These are phyloP conservation scores for Anoplius nigerrimus DNA, from an alignment of 2,888 invertebrate species.

Conservation along the genomic window DNA sequence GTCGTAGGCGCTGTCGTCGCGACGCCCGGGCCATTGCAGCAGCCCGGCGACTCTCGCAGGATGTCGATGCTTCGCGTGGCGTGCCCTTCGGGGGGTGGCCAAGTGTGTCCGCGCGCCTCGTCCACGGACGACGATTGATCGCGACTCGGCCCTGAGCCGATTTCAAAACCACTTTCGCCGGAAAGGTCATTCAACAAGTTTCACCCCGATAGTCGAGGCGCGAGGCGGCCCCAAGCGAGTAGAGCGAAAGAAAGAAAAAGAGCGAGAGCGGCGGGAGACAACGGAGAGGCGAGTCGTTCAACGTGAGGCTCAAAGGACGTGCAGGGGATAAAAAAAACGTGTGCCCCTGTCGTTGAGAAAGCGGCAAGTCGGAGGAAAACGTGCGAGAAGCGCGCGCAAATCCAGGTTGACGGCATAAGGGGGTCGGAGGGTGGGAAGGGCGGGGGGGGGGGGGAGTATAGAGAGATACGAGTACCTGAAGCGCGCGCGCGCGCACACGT, in stretches of 20 bases:
- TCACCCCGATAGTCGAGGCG: not conserved
- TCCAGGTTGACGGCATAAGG: too few species aligned
- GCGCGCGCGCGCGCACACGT: too few species aligned
- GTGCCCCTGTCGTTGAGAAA: too few species aligned
- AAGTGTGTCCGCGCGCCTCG: conserved; percentile 49
- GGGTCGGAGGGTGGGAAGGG: not conserved
- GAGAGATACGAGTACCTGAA: too few species aligned
- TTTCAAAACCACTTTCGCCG: conserved; percentile 31
- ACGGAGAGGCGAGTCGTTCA: too few species aligned
- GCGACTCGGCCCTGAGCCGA: conserved; percentile 38
- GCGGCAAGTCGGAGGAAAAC: too few species aligned
- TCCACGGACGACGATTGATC: conserved; percentile 50
- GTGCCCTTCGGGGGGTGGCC: conserved; percentile 70
- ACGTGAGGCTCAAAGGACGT: too few species aligned
- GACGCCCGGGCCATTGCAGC: conserved; percentile 73
- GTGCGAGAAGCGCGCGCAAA: too few species aligned
- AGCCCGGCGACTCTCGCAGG: conserved; percentile 66
- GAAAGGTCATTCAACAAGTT: conserved; percentile 50
- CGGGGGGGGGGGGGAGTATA: not conserved
- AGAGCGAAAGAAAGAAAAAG: not conserved
- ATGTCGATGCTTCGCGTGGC: conserved; percentile 69
- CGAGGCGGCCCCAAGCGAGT: not conserved
- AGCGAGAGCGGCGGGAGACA: too few species aligned
- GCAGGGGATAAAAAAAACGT: too few species aligned
- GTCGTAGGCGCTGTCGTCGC: conserved; percentile 67